These are phyloP conservation scores for Netelia virgata DNA, from an alignment of 2,888 invertebrate genomes.

Conservation along the genomic window DNA sequence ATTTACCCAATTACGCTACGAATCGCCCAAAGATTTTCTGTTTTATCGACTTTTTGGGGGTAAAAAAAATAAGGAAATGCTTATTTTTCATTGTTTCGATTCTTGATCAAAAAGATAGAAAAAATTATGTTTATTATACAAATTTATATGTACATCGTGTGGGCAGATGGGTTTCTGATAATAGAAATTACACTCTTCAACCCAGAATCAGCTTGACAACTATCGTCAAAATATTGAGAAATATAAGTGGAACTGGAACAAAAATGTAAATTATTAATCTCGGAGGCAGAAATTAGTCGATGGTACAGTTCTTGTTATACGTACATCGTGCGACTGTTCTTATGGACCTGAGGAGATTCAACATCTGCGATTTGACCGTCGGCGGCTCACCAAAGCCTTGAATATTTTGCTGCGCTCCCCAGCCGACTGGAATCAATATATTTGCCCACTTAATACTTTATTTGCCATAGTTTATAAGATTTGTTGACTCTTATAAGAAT, in stretches of 20 bases:
- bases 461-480: background rate
- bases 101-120: slow-evolving; percentile 54
- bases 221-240: slow-evolving; percentile 95
- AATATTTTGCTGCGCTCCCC: slow-evolving; percentile 91
- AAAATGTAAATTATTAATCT: slow-evolving; percentile 78
- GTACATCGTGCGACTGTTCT: slow-evolving; percentile 99
- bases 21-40: too few species aligned
- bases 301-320: slow-evolving; percentile 80
- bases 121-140: slow-evolving; percentile 52
- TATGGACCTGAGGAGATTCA: slow-evolving; percentile 96
- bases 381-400: slow-evolving; percentile 96
- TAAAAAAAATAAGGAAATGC: too few species aligned
- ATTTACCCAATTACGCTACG: too few species aligned
- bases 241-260: slow-evolving; percentile 98
- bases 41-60: too few species aligned
- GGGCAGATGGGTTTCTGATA: background rate
- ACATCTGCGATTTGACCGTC: slow-evolving; percentile 94
- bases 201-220: slow-evolving; percentile 95
- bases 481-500: too few species aligned
- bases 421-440: slow-evolving; percentile 90
- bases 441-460: background rate
- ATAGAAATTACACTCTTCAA: slow-evolving; percentile 84
- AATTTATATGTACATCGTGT: slow-evolving; percentile 58
- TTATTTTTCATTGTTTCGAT: background rate
- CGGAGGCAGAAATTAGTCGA: slow-evolving; percentile 2